These are phyloP conservation scores for Polyodon spathula DNA, from an alignment of 2,113 vertebrate species.

Conservation along the genomic window DNA sequence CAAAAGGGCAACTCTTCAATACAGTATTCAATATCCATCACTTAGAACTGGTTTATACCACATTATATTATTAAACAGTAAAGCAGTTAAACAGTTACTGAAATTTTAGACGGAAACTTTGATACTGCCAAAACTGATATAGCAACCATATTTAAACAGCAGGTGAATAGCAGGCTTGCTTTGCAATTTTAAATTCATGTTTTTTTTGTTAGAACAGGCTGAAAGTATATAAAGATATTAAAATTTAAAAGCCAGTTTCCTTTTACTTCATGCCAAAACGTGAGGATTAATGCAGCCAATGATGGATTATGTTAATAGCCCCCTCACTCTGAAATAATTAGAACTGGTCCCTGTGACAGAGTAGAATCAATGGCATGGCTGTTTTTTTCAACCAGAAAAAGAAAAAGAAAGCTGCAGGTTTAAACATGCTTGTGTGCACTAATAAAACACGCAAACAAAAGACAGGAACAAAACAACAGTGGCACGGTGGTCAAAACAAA, in stretches of 20 bases:
- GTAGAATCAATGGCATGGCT: too few species aligned
- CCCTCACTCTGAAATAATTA: too few species aligned
- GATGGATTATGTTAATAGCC: too few species aligned
- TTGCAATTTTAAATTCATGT: neutral
- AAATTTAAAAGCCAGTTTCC: neutral
- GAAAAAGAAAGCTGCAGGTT: too few species aligned
- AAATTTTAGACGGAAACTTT: neutral
- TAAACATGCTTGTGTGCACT: too few species aligned
- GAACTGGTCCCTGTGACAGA: too few species aligned
- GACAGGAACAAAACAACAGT: too few species aligned
- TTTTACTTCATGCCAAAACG: conserved; percentile 18
- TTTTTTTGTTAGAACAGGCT: neutral
- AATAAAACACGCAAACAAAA: too few species aligned
- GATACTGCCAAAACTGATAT: neutral
- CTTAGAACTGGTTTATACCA: neutral
- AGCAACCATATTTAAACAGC: neutral
- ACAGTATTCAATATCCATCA: neutral
- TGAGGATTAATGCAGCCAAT: neutral
- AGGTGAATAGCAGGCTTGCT: neutral
- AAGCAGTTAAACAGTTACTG: too few species aligned
- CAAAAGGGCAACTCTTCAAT: too few species aligned
- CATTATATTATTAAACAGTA: neutral
- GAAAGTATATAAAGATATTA: neutral
- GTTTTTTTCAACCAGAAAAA: too few species aligned
- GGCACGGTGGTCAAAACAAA: too few species aligned